Evolutionary conservation across 92 coral and sea anemone genomes (phyloP).

Genomic region (Epizoanthus fatuus): DNA sequence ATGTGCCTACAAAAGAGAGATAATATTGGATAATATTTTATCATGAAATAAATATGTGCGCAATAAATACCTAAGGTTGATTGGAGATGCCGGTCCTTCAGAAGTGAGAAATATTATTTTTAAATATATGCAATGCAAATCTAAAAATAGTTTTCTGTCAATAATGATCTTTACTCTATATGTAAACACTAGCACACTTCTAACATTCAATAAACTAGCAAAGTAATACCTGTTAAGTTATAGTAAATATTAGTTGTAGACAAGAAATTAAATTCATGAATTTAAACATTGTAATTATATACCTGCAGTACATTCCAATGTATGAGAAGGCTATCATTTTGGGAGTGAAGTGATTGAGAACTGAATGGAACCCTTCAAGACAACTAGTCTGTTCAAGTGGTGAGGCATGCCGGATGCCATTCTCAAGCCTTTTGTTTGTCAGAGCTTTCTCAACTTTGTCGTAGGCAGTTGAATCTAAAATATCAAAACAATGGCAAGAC

Average conservation of each 20-base stretch:
- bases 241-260: neutral
- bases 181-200: neutral
- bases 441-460: neutral
- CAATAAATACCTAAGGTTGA: no score
- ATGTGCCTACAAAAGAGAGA: slow-evolving; percentile 26
- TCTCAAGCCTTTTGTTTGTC: neutral
- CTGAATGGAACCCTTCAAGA: neutral
- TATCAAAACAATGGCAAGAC: slow-evolving; percentile 1
- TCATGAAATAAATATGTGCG: no score
- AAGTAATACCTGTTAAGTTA: neutral
- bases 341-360: neutral
- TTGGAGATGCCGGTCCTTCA: no score
- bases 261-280: neutral
- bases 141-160: neutral
- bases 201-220: neutral
- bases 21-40: neutral
- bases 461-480: neutral
- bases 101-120: no score
- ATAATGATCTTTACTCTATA: neutral
- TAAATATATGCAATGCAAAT: no score
- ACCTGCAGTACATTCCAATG: slow-evolving; percentile 7
- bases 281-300: neutral
- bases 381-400: slow-evolving; percentile 4
- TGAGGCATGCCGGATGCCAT: slow-evolving; percentile 1
- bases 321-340: slow-evolving; percentile 8